Evolutionary conservation across 2,797 vertebrate species (phyloP), one percentile per base, ranked within the genome.

Genomic region (Microcaecilia unicolor): DNA sequence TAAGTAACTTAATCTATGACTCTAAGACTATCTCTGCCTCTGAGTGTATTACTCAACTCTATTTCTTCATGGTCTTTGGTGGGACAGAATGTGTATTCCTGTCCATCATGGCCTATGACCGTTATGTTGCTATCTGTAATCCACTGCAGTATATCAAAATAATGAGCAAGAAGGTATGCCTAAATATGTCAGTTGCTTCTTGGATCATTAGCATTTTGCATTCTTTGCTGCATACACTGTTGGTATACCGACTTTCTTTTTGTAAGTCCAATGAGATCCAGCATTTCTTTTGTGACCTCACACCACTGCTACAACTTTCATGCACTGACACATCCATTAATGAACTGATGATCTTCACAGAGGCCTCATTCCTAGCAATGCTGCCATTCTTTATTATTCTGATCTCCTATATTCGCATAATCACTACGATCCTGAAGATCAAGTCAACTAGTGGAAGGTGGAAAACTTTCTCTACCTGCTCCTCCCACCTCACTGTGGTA

Each of bases 261-360:
- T 70, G 66, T 35, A 63, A 60, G 10, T 66, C 63, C 5, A 31
- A 66, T 29, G 37, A 48, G 17, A 41, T 70, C 28, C 62, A 70
- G 22, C 70, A 67, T 32, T 66, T 64, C 28, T 66, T 64, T 10
- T 70, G 62, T 18, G 66, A 67, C 18, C 58, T 70, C 7, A 61
- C 57, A 6, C 66, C 70, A 14, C 31, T 67, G 8, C 47, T 70
- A 23, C 70, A 63, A 25, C 25, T 66, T 28, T 51, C 66, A 8
- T 70, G 66, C 22, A 39, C 43, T 2, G 48, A 70, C 10, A 55
- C 55, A 5, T 67, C 64, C 28, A 41, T 28, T 3, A 31, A 66
- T 27, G 62, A 70, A 41, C 36, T 70, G 24, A 66, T 64, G 66
- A 63, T 70, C 15, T 64, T 58, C 6, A 70, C 45, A 70, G 62